Evolutionary conservation across 1,140 invertebrate species (phyloP), one percentile per base, ranked within the genome.

Genomic region (Adelges cooleyi): DNA sequence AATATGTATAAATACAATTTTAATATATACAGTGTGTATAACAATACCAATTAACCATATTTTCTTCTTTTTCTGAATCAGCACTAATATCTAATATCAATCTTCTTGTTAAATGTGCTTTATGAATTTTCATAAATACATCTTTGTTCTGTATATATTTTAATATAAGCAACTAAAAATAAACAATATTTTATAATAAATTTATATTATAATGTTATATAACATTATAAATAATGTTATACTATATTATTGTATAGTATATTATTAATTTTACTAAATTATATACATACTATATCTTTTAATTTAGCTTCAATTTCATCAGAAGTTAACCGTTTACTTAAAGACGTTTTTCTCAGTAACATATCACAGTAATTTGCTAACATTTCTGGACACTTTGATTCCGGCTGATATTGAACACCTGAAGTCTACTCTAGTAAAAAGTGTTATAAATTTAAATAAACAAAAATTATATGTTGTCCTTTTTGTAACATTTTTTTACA

Each of bases 361-460:
- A 99, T 95, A 87, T 99, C 97, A 86, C 96, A 99, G 81, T 98
- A 99, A 77, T 98, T 99, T 40, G 97, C 97, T 70, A 99, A 78
- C 50, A 99, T 81, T 78, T 99, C 97, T 18, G 97, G 96, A 79
- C 95, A 99, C 74, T 96, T 95, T 66, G 95, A 98, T 74, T 99
- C 96, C 2, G 92, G 92, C 53, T 79, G 78, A 13, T 77, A 80
- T 72, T 82, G 82, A 38, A 73, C 69, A 18, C 72, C 70, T 36
- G 70, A 69, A 67, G 69, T 69, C 73, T 76, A 65, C n/a, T n/a
- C n/a, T n/a, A n/a, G n/a, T n/a, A n/a, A n/a, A n/a, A n/a, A n/a
- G n/a, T n/a, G n/a, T n/a, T n/a, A n/a, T n/a, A n/a, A n/a, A n/a
- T n/a, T n/a, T n/a, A n/a, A n/a, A n/a, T n/a, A n/a, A n/a, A n/a